Percentiles rank a stretch among this genome's conserved stretches.
Evolutionary conservation across 2,797 vertebrate genomes (phyloP).

Genomic region (Sciurus vulgaris): DNA sequence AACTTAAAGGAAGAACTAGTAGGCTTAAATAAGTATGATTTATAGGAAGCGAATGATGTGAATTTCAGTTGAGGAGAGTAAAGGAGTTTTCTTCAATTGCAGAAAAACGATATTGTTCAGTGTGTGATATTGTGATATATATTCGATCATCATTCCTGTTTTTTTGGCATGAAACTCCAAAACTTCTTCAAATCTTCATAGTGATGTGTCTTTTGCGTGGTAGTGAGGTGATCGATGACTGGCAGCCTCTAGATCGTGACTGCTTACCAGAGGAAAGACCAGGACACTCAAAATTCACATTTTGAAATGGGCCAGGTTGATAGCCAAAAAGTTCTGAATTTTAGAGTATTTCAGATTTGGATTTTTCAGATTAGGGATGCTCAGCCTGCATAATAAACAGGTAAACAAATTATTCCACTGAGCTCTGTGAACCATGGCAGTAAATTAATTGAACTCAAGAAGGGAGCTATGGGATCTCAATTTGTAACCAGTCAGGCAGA

Average conservation of each 20-base stretch:
- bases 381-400: background rate
- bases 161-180: no score
- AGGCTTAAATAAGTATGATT: background rate
- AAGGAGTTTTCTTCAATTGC: background rate
- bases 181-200: no score
- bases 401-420: background rate
- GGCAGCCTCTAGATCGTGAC: background rate
- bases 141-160: no score
- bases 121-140: background rate
- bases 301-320: background rate
- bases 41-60: background rate
- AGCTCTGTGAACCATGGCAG: background rate
- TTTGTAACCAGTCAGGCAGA: background rate
- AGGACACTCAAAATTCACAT: background rate
- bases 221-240: background rate
- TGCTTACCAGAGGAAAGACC: background rate
- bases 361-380: background rate
- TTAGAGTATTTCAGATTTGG: background rate
- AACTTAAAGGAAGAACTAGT: background rate
- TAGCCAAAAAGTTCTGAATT: background rate
- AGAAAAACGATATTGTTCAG: background rate
- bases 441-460: background rate
- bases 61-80: background rate
- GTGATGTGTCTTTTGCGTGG: background rate
- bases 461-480: background rate